Conservation (phyloP, 2,888 invertebrate genomes). For the Limenitis camilla region DNA sequence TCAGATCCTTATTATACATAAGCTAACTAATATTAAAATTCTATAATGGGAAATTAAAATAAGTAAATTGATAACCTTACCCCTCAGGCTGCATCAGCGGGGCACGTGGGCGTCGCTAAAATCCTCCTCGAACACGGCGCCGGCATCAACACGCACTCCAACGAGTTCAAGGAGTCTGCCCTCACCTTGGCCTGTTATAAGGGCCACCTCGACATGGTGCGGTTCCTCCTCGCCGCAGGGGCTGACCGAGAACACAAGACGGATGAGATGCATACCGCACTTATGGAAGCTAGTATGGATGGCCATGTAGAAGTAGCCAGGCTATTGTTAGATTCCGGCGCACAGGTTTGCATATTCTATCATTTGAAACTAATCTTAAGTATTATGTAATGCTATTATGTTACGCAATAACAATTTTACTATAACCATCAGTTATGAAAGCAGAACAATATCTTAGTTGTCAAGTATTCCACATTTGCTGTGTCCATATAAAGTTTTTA, state of each 20-base stretch:
- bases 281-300: constrained; percentile 99
- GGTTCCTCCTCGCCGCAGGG: constrained; percentile 95
- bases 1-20: too few species aligned
- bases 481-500: background rate
- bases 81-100: constrained; percentile 90
- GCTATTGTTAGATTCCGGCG: constrained; percentile 95
- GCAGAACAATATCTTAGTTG: too few species aligned
- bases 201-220: constrained; percentile 97
- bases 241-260: constrained; percentile 99
- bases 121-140: constrained; percentile 94
- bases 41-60: too few species aligned
- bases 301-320: constrained; percentile 98
- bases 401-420: too few species aligned
- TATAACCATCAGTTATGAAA: too few species aligned
- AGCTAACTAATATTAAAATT: too few species aligned
- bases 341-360: constrained; percentile 77
- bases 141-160: constrained; percentile 98
- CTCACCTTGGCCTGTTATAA: constrained; percentile 96
- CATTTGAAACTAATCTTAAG: background rate
- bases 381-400: background rate
- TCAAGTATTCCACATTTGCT: background rate
- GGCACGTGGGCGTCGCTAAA: constrained; percentile 94
- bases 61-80: background rate
- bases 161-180: constrained; percentile 99
- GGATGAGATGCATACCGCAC: constrained; percentile 99